phyloP scores from a whole-genome alignment of 92 coral and sea anemone species.

The Virgularia gustaviana region DNA sequence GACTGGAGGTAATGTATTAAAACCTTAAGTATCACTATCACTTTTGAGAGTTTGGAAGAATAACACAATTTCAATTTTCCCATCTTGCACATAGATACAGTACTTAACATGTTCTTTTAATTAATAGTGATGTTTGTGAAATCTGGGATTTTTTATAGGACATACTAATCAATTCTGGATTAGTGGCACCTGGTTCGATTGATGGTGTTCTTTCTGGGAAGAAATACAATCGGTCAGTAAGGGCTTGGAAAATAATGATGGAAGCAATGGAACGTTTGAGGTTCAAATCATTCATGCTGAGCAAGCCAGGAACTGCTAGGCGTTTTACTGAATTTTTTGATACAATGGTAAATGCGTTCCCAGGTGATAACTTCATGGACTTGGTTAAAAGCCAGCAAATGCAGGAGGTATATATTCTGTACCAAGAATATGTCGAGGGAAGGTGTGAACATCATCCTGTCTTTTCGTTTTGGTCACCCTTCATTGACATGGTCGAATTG shows the following conservation, averaged over 20 bases:
- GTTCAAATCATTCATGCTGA: constrained; percentile 21
- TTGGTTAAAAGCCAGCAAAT: constrained; percentile 6
- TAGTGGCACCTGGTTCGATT: constrained; percentile 27
- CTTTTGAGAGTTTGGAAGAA: too few species aligned
- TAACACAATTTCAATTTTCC: too few species aligned
- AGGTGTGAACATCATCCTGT: background rate
- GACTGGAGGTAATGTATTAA: constrained; percentile 20
- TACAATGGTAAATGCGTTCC: constrained; percentile 19
- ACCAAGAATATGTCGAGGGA: background rate
- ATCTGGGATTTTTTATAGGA: too few species aligned
- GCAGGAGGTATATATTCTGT: constrained; percentile 4
- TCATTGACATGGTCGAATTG: constrained; percentile 29
- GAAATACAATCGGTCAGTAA: constrained; percentile 30
- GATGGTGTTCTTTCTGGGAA: constrained; percentile 32
- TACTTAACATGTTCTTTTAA: too few species aligned
- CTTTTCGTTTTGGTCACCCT: constrained; percentile 30
- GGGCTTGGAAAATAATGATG: constrained; percentile 35
- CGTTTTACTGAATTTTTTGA: constrained; percentile 12
- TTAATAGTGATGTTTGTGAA: too few species aligned
- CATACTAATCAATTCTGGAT: constrained; percentile 27
- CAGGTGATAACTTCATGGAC: constrained; percentile 24
- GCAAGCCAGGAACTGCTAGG: constrained; percentile 7
- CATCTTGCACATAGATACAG: too few species aligned
- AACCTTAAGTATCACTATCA: too few species aligned
- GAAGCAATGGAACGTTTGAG: constrained; percentile 23